Evolutionary conservation across 2,888 invertebrate genomes (phyloP).

Genomic region (Pomacea canaliculata): DNA sequence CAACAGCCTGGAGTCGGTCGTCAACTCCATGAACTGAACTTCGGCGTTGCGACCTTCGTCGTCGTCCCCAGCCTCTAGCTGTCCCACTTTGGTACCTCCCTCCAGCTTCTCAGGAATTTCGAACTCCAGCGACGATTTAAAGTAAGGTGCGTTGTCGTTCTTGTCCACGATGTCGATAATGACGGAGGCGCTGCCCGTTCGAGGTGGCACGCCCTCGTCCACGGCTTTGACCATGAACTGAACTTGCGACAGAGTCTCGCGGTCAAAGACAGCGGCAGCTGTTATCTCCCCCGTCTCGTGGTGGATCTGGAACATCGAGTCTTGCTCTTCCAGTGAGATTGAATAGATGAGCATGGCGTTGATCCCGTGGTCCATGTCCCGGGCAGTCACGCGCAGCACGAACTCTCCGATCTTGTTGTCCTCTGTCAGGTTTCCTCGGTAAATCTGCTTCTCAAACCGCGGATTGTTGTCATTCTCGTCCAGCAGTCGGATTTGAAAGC

Average conservation of each 20-base stretch:
- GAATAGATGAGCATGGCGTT: slow-evolving; percentile 49
- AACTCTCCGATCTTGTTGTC: slow-evolving; percentile 54
- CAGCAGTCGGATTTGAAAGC: slow-evolving; percentile 50
- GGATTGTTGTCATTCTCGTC: slow-evolving; percentile 65
- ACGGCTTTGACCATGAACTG: slow-evolving; percentile 49
- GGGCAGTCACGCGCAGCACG: slow-evolving; percentile 51
- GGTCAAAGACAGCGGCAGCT: slow-evolving; percentile 47
- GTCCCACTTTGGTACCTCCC: slow-evolving; percentile 44
- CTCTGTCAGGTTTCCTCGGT: slow-evolving; percentile 52
- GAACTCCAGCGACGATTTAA: slow-evolving; percentile 41
- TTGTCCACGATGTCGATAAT: slow-evolving; percentile 47
- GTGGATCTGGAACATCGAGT: slow-evolving; percentile 48
- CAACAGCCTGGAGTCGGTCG: slow-evolving; percentile 20
- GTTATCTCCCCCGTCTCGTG: slow-evolving; percentile 50
- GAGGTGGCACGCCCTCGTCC: slow-evolving; percentile 45
- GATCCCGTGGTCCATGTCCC: slow-evolving; percentile 53
- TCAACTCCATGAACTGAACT: slow-evolving; percentile 37
- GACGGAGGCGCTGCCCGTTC: slow-evolving; percentile 49
- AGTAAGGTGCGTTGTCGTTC: slow-evolving; percentile 56
- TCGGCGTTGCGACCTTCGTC: slow-evolving; percentile 52
- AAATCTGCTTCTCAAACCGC: slow-evolving; percentile 47
- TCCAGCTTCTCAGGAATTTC: slow-evolving; percentile 45
- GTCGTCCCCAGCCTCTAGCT: slow-evolving; percentile 47
- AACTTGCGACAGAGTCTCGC: slow-evolving; percentile 46
- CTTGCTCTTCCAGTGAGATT: slow-evolving; percentile 39